These are phyloP conservation scores for Geopemphigus sp. DNA, from an alignment of 1,140 invertebrate genomes.

Conservation along the genomic window DNA sequence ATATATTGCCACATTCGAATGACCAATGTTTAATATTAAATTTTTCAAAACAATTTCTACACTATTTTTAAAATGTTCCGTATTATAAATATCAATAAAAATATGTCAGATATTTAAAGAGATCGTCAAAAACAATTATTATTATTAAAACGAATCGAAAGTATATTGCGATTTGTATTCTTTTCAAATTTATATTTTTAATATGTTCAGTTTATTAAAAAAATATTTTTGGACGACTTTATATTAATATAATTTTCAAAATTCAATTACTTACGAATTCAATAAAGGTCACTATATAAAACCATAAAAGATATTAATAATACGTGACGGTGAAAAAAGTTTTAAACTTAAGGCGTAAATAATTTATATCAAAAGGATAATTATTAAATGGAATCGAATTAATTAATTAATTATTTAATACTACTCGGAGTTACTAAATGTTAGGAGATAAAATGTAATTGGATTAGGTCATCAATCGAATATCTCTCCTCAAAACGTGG, in stretches of 20 bases:
- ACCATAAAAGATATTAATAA: background rate
- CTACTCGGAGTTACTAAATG: background rate
- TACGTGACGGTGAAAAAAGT: background rate
- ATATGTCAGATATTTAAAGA: background rate
- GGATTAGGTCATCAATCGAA: background rate
- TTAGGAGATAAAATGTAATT: background rate
- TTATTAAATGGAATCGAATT: background rate
- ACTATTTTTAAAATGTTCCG: no score
- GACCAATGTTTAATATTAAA: no score
- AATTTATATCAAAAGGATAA: background rate
- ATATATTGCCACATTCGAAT: no score
- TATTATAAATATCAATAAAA: no score
- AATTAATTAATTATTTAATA: constrained; percentile 7
- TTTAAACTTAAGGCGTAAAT: background rate
- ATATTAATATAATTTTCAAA: background rate
- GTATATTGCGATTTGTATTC: background rate
- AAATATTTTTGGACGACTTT: background rate
- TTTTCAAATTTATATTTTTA: background rate
- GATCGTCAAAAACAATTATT: background rate
- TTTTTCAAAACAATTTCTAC: no score
- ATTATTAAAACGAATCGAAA: background rate
- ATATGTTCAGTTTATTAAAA: background rate
- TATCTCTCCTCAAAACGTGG: background rate
- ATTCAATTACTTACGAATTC: background rate
- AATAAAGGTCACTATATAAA: background rate